Evolutionary conservation across 2,113 vertebrate genomes (phyloP).

Genomic region (Perccottus glenii): DNA sequence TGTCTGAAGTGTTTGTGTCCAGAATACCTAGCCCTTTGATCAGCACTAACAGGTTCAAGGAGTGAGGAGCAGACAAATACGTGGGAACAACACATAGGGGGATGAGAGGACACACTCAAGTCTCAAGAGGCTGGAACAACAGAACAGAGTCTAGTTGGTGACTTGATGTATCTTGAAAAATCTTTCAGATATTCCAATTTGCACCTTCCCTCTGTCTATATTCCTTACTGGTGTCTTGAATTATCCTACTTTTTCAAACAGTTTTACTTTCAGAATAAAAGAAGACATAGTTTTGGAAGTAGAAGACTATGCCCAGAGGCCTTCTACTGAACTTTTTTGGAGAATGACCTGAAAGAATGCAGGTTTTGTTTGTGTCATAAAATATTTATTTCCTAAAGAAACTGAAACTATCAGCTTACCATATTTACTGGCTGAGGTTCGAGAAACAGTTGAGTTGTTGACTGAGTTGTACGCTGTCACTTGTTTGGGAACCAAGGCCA

Average conservation of each 20-base stretch:
- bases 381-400: background rate
- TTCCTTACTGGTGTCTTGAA: slow-evolving; percentile 8
- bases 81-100: slow-evolving; percentile 31
- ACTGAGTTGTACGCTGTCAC: slow-evolving; percentile 96
- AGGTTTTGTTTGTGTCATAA: too few species aligned
- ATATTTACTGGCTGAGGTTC: slow-evolving; percentile 97
- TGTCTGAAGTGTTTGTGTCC: slow-evolving; percentile 72
- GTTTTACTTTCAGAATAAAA: too few species aligned
- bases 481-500: slow-evolving; percentile 97
- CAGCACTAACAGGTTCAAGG: slow-evolving; percentile 63
- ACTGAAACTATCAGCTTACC: slow-evolving; percentile 71
- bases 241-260: background rate
- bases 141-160: slow-evolving; percentile 39
- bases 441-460: slow-evolving; percentile 95
- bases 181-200: slow-evolving; percentile 41
- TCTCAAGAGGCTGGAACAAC: slow-evolving; percentile 38
- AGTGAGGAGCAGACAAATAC: slow-evolving; percentile 45
- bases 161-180: slow-evolving; percentile 43
- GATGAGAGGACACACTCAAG: slow-evolving; percentile 38
- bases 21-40: slow-evolving; percentile 71
- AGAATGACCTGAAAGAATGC: too few species aligned
- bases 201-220: slow-evolving; percentile 16
- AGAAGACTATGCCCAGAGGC: too few species aligned
- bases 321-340: too few species aligned
- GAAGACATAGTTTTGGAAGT: too few species aligned